Evolutionary conservation across 2,797 vertebrate species (phyloP).

Genomic region (Crax fasciolata): DNA sequence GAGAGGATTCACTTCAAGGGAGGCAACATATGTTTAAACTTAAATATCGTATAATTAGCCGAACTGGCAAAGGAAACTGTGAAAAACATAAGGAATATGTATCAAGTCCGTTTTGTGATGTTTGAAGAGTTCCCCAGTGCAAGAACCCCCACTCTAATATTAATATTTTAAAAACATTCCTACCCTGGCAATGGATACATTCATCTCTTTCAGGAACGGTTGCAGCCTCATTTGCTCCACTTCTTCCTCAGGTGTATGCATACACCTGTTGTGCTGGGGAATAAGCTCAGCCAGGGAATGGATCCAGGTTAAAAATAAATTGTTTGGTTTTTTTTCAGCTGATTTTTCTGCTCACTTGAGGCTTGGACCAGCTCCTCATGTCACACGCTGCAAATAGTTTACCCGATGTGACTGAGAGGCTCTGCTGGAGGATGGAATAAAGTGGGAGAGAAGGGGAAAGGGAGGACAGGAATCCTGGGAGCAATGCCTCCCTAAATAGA

Average conservation of each 20-base stretch:
- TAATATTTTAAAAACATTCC: neutral
- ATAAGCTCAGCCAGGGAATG: constrained; percentile 6
- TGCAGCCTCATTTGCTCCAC: neutral
- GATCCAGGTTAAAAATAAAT: constrained; percentile 32
- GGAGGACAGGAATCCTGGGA: neutral
- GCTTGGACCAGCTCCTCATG: neutral
- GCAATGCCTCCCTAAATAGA: constrained; percentile 17
- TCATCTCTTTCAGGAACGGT: neutral
- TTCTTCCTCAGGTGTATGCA: constrained; percentile 16
- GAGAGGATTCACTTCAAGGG: constrained; percentile 75
- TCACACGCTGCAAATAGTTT: neutral
- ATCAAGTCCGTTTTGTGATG: constrained; percentile 63
- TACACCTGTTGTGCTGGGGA: constrained; percentile 45
- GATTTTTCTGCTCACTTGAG: neutral
- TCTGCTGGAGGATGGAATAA: neutral
- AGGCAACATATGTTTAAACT: constrained; percentile 78
- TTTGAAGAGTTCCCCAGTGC: constrained; percentile 16
- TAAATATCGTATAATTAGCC: constrained; percentile 77
- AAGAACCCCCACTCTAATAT: neutral
- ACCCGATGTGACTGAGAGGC: neutral
- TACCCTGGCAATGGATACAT: neutral
- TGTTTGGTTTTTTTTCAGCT: neutral
- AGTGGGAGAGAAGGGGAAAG: neutral
- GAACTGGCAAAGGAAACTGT: constrained; percentile 76
- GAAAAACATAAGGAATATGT: constrained; percentile 70